A percentile compares a stretch with the other conserved stretches of the same genome.
Evolutionary conservation across 2,113 vertebrate genomes (phyloP).

Genomic region (Cichladusa arquata): DNA sequence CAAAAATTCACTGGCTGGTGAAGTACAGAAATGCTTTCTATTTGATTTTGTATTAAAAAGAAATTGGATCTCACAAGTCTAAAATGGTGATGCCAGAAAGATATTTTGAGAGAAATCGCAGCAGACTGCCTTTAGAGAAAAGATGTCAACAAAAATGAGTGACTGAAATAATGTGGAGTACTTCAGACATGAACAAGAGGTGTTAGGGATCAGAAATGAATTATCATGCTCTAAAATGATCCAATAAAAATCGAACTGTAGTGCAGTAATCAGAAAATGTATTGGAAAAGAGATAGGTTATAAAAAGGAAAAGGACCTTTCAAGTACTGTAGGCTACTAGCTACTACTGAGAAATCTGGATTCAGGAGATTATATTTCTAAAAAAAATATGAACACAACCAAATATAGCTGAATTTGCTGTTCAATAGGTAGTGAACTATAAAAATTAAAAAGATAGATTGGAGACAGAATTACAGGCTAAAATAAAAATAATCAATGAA

Average conservation of each 20-base stretch:
- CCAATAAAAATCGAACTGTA: conserved; percentile 63
- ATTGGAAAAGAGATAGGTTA: conserved; percentile 35
- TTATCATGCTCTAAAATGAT: conserved; percentile 54
- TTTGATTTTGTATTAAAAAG: conserved; percentile 32
- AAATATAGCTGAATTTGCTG: background rate
- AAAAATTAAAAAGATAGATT: conserved; percentile 54
- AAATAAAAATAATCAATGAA: conserved; percentile 69
- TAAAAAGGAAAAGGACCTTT: conserved; percentile 56
- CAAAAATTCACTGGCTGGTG: background rate
- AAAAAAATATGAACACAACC: background rate
- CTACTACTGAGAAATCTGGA: conserved; percentile 22
- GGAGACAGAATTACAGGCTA: conserved; percentile 1
- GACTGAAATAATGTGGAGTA: conserved; percentile 35
- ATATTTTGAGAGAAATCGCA: background rate
- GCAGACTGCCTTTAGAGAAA: conserved; percentile 21
- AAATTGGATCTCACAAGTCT: conserved; percentile 40
- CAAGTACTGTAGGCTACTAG: conserved; percentile 26
- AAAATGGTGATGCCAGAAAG: background rate
- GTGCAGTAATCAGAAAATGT: conserved; percentile 51
- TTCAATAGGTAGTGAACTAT: conserved; percentile 42
- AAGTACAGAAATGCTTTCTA: conserved; percentile 20
- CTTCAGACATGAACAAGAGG: conserved; percentile 34
- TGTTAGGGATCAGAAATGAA: conserved; percentile 60
- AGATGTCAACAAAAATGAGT: conserved; percentile 55
- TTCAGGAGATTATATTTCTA: background rate